Percentiles rank a stretch among this genome's conserved stretches.
Conservation (phyloP, 2,888 invertebrate species). For the Cryptocheilus praepositus region DNA sequence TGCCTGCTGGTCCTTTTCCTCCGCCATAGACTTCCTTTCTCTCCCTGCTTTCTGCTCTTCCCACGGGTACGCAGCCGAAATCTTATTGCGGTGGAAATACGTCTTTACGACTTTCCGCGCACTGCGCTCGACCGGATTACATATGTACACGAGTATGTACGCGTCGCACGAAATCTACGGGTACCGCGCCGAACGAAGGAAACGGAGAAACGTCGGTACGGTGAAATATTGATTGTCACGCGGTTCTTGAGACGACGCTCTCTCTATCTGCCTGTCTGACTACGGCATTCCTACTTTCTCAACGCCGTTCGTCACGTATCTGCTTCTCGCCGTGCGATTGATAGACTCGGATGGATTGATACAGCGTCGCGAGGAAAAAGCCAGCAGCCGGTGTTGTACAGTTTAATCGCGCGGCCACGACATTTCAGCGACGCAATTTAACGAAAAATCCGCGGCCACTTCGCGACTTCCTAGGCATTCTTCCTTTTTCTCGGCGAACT, state of each 20-base stretch:
- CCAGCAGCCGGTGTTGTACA: no score
- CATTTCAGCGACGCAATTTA: no score
- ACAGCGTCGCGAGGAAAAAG: no score
- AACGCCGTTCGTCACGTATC: no score
- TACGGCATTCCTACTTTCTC: no score
- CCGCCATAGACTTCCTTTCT: conserved; percentile 4
- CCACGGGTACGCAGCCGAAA: conserved; percentile 34
- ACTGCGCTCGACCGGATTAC: conserved; percentile 31
- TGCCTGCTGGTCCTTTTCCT: conserved; percentile 14
- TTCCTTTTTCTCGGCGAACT: no score
- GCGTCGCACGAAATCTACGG: conserved; percentile 1
- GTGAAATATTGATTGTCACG: conserved; percentile 54
- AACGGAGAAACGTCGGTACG: conserved; percentile 11
- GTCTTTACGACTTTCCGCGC: conserved; percentile 52
- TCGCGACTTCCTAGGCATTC: no score
- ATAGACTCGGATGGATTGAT: no score
- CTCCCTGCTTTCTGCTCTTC: conserved; percentile 25
- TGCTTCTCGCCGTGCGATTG: no score
- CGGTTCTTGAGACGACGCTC: conserved; percentile 43
- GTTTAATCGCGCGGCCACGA: no score
- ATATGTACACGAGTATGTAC: conserved; percentile 13
- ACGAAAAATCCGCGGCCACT: no score
- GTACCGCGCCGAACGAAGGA: conserved; percentile 8
- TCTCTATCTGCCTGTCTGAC: conserved; percentile 22
- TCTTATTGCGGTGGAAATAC: conserved; percentile 58